These are phyloP conservation scores for Drosophila parabipectinata DNA, from an alignment of 1,140 invertebrate genomes.

Conservation along the genomic window DNA sequence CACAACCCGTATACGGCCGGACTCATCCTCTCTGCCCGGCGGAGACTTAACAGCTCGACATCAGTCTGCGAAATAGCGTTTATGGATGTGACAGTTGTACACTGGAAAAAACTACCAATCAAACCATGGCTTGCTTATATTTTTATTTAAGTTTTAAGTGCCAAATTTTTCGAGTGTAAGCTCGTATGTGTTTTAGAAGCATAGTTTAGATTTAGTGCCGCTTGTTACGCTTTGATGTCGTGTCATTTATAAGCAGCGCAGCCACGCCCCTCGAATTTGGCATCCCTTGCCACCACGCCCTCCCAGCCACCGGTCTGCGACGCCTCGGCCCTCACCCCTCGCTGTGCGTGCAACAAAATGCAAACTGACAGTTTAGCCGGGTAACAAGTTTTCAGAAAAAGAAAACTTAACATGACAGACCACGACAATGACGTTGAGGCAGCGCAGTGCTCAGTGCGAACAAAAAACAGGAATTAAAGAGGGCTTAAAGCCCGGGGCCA, in stretches of 20 bases:
- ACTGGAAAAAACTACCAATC: neutral
- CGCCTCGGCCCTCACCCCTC: neutral
- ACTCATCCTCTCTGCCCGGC: conserved; percentile 48
- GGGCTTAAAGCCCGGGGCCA: conserved; percentile 29
- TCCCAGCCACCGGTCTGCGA: neutral
- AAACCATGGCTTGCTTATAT: neutral
- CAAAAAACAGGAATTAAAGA: conserved; percentile 32
- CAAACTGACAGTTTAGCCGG: conserved; percentile 74
- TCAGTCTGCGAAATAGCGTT: conserved; percentile 33
- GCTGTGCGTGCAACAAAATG: conserved; percentile 61
- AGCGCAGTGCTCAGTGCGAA: conserved; percentile 4
- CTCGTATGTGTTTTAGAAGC: conserved; percentile 27
- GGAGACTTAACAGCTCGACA: conserved; percentile 71
- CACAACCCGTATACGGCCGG: conserved; percentile 35
- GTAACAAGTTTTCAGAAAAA: conserved; percentile 49
- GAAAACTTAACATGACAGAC: conserved; percentile 73
- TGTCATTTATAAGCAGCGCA: conserved; percentile 74
- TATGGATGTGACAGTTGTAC: conserved; percentile 13
- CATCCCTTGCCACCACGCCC: neutral
- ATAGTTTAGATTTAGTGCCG: conserved; percentile 81
- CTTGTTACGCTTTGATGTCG: conserved; percentile 79
- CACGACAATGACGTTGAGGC: conserved; percentile 50
- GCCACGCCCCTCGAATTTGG: conserved; percentile 16
- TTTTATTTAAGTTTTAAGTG: neutral
- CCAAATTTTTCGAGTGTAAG: neutral